Evolutionary conservation across 2,113 vertebrate genomes (phyloP).

Genomic region (Otis tarda): DNA sequence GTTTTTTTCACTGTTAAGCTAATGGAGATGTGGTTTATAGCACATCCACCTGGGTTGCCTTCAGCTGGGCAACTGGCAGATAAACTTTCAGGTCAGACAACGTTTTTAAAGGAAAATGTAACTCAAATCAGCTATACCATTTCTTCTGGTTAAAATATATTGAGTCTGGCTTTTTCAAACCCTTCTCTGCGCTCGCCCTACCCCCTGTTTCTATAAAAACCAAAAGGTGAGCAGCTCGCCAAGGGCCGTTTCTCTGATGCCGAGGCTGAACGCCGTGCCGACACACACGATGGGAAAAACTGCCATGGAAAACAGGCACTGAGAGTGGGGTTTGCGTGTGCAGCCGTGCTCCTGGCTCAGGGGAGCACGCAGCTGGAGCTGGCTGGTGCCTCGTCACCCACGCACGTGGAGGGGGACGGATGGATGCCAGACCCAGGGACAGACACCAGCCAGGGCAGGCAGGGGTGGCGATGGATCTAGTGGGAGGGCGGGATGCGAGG

Average conservation of each 20-base stretch:
- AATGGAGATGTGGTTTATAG: background rate
- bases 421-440: fast-evolving
- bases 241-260: fast-evolving
- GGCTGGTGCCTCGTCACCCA: fast-evolving
- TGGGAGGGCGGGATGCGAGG: background rate
- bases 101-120: background rate
- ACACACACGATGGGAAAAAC: background rate
- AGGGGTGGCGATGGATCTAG: background rate
- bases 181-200: background rate
- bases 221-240: background rate
- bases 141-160: background rate
- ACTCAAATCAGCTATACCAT: background rate
- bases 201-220: background rate
- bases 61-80: background rate
- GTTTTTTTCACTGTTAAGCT: background rate
- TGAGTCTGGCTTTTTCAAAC: background rate
- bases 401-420: background rate
- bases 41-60: background rate
- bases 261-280: background rate
- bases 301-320: too few species aligned
- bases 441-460: background rate
- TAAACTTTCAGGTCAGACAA: background rate
- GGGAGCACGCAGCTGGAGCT: fast-evolving
- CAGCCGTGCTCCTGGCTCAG: fast-evolving
- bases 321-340: fast-evolving